Base-by-base conservation (phyloP, 2,113 vertebrate genomes). In the Acanthochromis polyacanthus region DNA sequence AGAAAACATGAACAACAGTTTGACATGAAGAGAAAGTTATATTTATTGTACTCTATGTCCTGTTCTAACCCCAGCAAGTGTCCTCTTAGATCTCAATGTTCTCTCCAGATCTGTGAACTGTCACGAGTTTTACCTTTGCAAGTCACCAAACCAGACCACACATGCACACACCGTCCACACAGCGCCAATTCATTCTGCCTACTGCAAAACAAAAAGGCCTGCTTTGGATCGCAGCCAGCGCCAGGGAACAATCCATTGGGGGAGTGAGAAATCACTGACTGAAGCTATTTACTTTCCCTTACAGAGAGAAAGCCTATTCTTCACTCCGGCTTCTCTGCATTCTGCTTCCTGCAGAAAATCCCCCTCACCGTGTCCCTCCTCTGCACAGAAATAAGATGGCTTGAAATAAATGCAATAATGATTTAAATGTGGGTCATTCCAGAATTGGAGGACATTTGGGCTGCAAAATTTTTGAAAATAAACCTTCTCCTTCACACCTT, bases 181-280 rank as follows among this genome's bases (percentile, higher is more conserved):
- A 58, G 66, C 16, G 22, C 53, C 78, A 67, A 77, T 83, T 86
- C 69, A 80, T 88, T 80, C 78, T 80, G 56, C 81, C 67, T 71
- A 60, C 84, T 78, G 79, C 82, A 64, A 89, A 93, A 88, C 72
- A 91, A 88, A 88, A 88, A 81, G 76, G 46, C 46, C 75, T 28
- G 46, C 56, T 60, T 56, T 91, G 89, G 91, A 88, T 40, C 1
- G 11, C 52, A 23, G 82, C 87, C 92, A 91, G 81, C 75, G 1
- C 63, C 4, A 53, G 71, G 79, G 85, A 91, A 74, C 77, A 73
- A 89, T 87, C 81, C 83, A 85, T 81, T 66, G 90, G 72, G 78
- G 81, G 75, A 82, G 84, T 43, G 82, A 89, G 86, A 84, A 91
- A 91, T 89, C 83, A 89, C 87, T 83, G 86, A 89, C 87, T 83